Evolutionary conservation across 2,888 invertebrate species (phyloP), one percentile per base, ranked within the genome.

Genomic region (Hedychridium roseum): DNA sequence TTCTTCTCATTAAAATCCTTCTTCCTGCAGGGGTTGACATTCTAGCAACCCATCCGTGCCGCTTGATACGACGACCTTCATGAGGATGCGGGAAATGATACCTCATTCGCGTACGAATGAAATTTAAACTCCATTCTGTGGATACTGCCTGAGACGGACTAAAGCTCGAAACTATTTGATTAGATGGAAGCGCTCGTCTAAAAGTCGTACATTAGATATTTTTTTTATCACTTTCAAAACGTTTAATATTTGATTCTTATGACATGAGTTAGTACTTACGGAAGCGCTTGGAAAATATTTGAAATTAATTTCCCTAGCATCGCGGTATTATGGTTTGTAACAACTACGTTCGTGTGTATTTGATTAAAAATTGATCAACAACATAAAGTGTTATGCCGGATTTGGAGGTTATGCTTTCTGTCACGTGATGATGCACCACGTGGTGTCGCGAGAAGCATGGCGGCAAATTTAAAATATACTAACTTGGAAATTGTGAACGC

Each of bases 71-170:
- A 66, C 83, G 86, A 0, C 84, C 83, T 80, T 92, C 92, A 40
- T 84, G 87, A 0, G 92, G 88, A 32, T 88, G 82, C 0, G 91
- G 90, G 66, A 92, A 92, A 66, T 90, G 84, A 65, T 84, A 83
- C 34, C 90, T 82, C 0, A 89, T 82, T 62, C 83, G 80, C 1
- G 78, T 82, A 46, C 85, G 63, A 3, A 59, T 40, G 0, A 64
- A 50, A 3, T 63, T 68, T 12, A 68, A 43, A 26, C 60, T 65
- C 75, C 77, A 76, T 20, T 31, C 37, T 36, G 32, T 60, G 5
- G 44, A 20, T 7, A 47, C 14, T 32, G 40, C 20, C 14, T 50
- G 6, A 34, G 43, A 2, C 31, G n/a, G 26, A 21, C 37, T 32
- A 0, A 35, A 27, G 2, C 43, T 18, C 1, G 50, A 46, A 11